Evolutionary conservation across 2,797 vertebrate species (phyloP).

Genomic region (Siniperca undulata): DNA sequence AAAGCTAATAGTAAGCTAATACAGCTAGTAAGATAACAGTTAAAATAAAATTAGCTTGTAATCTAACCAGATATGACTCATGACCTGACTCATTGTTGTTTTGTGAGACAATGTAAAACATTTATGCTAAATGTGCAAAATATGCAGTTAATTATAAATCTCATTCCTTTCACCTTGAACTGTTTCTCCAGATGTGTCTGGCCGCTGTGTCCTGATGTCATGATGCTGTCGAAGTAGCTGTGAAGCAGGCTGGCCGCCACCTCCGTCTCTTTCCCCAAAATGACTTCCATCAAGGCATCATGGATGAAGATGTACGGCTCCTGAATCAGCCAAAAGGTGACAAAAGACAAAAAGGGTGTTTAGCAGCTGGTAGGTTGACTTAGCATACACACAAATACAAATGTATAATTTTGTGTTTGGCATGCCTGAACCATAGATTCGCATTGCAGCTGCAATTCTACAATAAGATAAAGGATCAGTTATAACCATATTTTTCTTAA

Average conservation of each 20-base stretch:
- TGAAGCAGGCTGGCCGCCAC: conserved; percentile 90
- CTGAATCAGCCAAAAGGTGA: conserved; percentile 70
- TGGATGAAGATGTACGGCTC: conserved; percentile 98
- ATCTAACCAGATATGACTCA: background rate
- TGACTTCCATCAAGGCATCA: conserved; percentile 95
- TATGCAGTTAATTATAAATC: background rate
- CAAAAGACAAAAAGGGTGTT: background rate
- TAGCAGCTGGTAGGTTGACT: background rate
- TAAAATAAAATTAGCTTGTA: background rate
- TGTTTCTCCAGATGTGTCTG: conserved; percentile 92
- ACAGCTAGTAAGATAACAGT: background rate
- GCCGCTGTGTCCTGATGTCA: conserved; percentile 88
- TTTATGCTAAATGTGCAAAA: background rate
- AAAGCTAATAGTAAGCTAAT: background rate
- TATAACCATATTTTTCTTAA: background rate
- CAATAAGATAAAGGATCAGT: background rate
- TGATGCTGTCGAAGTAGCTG: conserved; percentile 92
- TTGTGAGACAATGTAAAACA: background rate
- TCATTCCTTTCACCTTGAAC: conserved; percentile 88
- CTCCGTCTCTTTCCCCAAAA: conserved; percentile 94
- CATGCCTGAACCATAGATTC: background rate
- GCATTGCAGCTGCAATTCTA: background rate
- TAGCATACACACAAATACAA: background rate
- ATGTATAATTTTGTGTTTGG: background rate
- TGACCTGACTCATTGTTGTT: background rate